Base-by-base conservation (phyloP, 2,888 invertebrate genomes). In the Heliconius aoede region DNA sequence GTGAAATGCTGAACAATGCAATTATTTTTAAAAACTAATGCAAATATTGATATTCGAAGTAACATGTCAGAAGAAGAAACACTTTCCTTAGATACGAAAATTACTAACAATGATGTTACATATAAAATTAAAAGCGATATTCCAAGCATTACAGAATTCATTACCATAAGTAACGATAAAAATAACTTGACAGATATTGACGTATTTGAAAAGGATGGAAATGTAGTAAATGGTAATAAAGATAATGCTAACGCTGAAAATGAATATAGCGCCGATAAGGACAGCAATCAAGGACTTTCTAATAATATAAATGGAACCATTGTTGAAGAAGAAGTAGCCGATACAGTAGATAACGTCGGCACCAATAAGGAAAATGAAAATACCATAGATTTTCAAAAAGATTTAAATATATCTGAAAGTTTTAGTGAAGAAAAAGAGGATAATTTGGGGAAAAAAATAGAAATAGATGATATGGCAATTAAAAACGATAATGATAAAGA, bases 1-100 rank as follows among this genome's bases (percentile, higher is more conserved):
- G 86, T 84, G 89, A 88, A 85, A 91, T 89, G 90, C 83, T 85
- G 86, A 85, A 93, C 88, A 86, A 94, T 94, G 94, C 93, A 94
- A 92, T 86, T 94, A 85, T 90, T 91, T 84, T 81, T 90, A 80
- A 88, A 89, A 78, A 82, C 86, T 84, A 90, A 91, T 80, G 81
- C 84, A 76, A 80, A 84, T 78, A 81, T 86, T 83, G 86, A 86
- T 76, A 85, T 89, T 82, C 84, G 85, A 75, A 84, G 81, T 78
- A 90, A 88, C 80, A 94, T 94, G 93, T 85, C 92, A 13, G 83
- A 88, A 65, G 81, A 83, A 74, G 88, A 88, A 76, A 78, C 85
- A 72, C 73, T 79, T 86, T 21, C 72, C 26, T 61, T 72, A 36
- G 80, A 78, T 81, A 88, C 86, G 78, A 88, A 86, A 80, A 79